Evolutionary conservation across 2,113 vertebrate species (phyloP), one percentile per base, ranked within the genome.

Genomic region (Plectropomus leopardus): DNA sequence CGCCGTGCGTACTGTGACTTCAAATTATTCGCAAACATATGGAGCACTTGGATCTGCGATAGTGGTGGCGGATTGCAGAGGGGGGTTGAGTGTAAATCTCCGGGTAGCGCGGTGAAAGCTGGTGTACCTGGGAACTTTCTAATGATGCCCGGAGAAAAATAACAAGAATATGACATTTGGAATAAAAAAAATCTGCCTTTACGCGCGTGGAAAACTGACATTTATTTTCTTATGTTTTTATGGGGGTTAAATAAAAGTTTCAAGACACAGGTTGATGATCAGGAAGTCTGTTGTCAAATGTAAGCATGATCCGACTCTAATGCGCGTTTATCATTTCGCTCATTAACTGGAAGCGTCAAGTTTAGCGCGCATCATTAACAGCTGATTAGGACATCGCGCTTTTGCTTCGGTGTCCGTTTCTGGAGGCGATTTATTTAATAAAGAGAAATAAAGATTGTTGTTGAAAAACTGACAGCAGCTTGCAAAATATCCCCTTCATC

Each of bases 231-330:
- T n/a, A 3, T 42, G 34, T 1, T 76, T 47, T 32, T 19, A 2
- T 40, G 3, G 23, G 23, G n/a, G 24, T 70, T 45, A 45, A 63
- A 83, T 91, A 68, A 82, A 94, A 94, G 89, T 93, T 95, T 78
- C 13, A 32, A 6, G 9, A 2, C 2, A 58, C 30, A 50, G 50
- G 48, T 3, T 2, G 54, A n/a, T 32, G 16, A 83, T 7, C 32
- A 5, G 65, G 72, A 77, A 73, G 48, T 89, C 78, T 86, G 88
- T 80, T 83, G 80, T 76, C 82, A 85, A 42, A 87, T 24, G 63
- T 47, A 63, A 83, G 78, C 82, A 71, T 55, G 82, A 87, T 57
- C 65, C n/a, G 60, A 50, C 84, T 82, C 55, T 13, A 64, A 77
- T 6, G 77, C 71, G 61, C 76, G 69, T 30, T 14, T 59, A 61